Evolutionary conservation across 2,113 vertebrate genomes (phyloP), one percentile per base, ranked within the genome.

Genomic region (Rattus rattus): DNA sequence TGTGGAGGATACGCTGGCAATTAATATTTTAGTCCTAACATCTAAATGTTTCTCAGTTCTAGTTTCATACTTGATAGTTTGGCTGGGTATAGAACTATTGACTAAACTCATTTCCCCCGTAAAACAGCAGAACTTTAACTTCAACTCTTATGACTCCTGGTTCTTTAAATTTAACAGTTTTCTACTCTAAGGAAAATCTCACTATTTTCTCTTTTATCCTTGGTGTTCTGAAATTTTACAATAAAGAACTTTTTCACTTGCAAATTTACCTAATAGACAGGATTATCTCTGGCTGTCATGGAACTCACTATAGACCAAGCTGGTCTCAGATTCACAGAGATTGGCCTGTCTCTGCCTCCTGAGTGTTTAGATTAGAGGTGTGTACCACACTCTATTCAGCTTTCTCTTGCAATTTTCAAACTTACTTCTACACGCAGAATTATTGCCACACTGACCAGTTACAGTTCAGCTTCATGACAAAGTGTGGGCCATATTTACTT

Each of bases 151-250:
- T 69, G 59, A 97, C 30, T 76, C 8, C 67, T 47, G 6, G 93
- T 52, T 1, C 30, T 94, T 87, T 87, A 94, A 87, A 70, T 81
- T n/a, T 79, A 86, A 86, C 19, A 49, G 43, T 86, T 87, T 92
- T 89, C 52, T 75, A 54, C 14, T 63, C 20, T 75, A 26, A 67
- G 47, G 17, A 47, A 59, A 86, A 19, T 70, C 59, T 59, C 43
- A 88, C 28, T 52, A 67, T 65, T 28, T 80, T 80, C 69, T 22
- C 19, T 24, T 89, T 96, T 59, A 90, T 80, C 4, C 36, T 49
- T 36, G 7, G 9, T 87, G n/a, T 92, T 95, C 67, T 96, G 67
- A 92, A 92, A 92, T 69, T 86, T 89, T 54, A 72, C 30, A 75
- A 52, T 70, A 88, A 33, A 49, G 19, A n/a, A 52, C n/a, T 88